Evolutionary conservation across 1,140 invertebrate species (phyloP).

Genomic region (Zaprionus lachaisei): DNA sequence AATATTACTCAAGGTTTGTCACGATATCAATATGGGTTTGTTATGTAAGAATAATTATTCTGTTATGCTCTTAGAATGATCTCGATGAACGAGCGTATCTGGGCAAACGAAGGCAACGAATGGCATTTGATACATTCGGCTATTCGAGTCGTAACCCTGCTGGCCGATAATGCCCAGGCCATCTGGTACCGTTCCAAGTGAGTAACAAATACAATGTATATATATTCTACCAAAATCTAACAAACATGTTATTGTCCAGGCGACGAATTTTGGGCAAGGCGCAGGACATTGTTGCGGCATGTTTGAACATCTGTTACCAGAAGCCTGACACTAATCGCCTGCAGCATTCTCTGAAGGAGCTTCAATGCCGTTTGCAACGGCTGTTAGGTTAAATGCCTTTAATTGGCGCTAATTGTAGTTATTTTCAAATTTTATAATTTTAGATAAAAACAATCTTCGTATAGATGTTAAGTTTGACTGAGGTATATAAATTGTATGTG

Average conservation of each 20-base stretch:
- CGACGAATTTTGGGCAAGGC: slow-evolving; percentile 87
- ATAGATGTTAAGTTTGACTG: slow-evolving; percentile 78
- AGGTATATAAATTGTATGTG: slow-evolving; percentile 69
- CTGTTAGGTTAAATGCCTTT: slow-evolving; percentile 44
- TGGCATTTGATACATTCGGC: slow-evolving; percentile 90
- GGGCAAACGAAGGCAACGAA: slow-evolving; percentile 91
- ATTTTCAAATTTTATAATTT: slow-evolving; percentile 32
- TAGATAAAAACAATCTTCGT: slow-evolving; percentile 20
- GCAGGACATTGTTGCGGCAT: slow-evolving; percentile 88
- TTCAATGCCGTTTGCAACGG: slow-evolving; percentile 82
- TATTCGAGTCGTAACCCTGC: slow-evolving; percentile 87
- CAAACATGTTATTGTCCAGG: slow-evolving; percentile 76
- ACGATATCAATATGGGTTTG: neutral
- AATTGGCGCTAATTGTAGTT: slow-evolving; percentile 18
- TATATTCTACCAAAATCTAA: neutral
- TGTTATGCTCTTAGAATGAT: slow-evolving; percentile 85
- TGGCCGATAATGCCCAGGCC: slow-evolving; percentile 82
- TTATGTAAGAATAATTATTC: neutral
- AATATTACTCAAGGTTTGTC: slow-evolving; percentile 89
- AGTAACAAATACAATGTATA: slow-evolving; percentile 17
- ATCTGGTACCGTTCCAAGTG: slow-evolving; percentile 73
- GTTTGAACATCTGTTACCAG: slow-evolving; percentile 88
- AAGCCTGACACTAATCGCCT: slow-evolving; percentile 87
- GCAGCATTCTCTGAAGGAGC: slow-evolving; percentile 78
- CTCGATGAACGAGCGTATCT: slow-evolving; percentile 90